Evolutionary conservation across 2,888 invertebrate species (phyloP).

Genomic region (Chrysomela aeneicollis): DNA sequence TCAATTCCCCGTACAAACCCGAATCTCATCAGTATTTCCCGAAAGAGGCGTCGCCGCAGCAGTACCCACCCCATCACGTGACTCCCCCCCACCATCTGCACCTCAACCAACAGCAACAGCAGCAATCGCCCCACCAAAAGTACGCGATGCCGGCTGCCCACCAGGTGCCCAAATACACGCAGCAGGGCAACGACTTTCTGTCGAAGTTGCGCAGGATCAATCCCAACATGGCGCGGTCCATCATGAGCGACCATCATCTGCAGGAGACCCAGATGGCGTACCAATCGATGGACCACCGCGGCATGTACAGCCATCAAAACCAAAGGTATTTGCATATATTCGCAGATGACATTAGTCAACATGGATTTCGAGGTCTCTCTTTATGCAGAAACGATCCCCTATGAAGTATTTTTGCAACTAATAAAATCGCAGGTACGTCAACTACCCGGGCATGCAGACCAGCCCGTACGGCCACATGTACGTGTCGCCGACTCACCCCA

Average conservation of each 20-base stretch:
- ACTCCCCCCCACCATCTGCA: slow-evolving; percentile 22
- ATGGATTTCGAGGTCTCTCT: slow-evolving; percentile 27
- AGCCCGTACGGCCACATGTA: slow-evolving; percentile 36
- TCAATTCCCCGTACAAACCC: slow-evolving; percentile 46
- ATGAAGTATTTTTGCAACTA: no score
- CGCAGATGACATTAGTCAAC: no score
- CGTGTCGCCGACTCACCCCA: slow-evolving; percentile 24
- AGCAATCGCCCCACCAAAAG: slow-evolving; percentile 42
- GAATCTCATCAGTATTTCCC: slow-evolving; percentile 53
- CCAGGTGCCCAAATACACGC: slow-evolving; percentile 42
- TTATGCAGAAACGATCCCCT: no score
- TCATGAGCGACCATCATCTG: slow-evolving; percentile 56
- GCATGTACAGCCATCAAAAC: slow-evolving; percentile 49
- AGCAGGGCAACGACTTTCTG: slow-evolving; percentile 52
- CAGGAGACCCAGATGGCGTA: slow-evolving; percentile 49
- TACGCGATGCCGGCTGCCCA: slow-evolving; percentile 42
- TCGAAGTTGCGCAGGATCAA: slow-evolving; percentile 54
- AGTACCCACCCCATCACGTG: slow-evolving; percentile 33
- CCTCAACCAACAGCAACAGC: slow-evolving; percentile 21
- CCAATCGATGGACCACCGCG: slow-evolving; percentile 49
- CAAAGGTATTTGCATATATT: no score
- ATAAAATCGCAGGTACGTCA: slow-evolving; percentile 34
- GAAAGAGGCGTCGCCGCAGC: slow-evolving; percentile 41
- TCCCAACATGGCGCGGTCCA: slow-evolving; percentile 55
- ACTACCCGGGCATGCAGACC: slow-evolving; percentile 42